These are phyloP conservation scores for Brachystomella parvula DNA, from an alignment of 1,140 invertebrate species.

Conservation along the genomic window DNA sequence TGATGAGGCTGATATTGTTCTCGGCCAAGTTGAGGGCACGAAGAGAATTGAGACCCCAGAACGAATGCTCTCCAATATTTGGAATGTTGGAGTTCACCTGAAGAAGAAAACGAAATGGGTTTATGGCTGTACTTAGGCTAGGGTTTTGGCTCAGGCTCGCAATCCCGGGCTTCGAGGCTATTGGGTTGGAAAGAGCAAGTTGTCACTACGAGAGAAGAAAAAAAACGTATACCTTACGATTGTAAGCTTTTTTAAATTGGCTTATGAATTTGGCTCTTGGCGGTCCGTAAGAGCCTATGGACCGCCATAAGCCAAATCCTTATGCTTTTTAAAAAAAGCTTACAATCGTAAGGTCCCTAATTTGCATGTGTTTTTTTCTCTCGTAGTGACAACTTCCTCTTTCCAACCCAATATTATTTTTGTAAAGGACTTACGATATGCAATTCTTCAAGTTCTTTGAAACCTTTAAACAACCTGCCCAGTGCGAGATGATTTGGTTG, in stretches of 20 bases:
- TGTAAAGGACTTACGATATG: conserved; percentile 53
- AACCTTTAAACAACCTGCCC: conserved; percentile 61
- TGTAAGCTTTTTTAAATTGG: too few species aligned
- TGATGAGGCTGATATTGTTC: conserved; percentile 64
- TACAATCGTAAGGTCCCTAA: too few species aligned
- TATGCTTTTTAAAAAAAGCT: too few species aligned
- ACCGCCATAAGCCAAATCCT: background rate
- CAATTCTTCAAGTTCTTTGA: conserved; percentile 60
- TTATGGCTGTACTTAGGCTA: conserved; percentile 27
- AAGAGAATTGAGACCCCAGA: conserved; percentile 63
- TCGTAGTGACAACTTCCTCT: too few species aligned
- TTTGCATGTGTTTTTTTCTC: background rate
- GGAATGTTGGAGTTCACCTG: conserved; percentile 59
- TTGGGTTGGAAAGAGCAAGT: background rate
- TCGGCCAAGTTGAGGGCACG: conserved; percentile 60
- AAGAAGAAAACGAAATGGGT: conserved; percentile 26
- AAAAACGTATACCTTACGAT: background rate
- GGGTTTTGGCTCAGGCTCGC: too few species aligned
- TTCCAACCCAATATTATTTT: too few species aligned
- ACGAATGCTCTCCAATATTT: conserved; percentile 66
- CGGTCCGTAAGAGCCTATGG: too few species aligned
- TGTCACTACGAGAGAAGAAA: background rate
- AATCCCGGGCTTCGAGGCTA: background rate
- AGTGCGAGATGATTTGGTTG: conserved; percentile 61
- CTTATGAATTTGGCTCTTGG: too few species aligned